A percentile compares a stretch with the other conserved stretches of the same genome.
phyloP scores from a whole-genome alignment of 2,113 vertebrate genomes.

The Nannobrachium achirus region DNA sequence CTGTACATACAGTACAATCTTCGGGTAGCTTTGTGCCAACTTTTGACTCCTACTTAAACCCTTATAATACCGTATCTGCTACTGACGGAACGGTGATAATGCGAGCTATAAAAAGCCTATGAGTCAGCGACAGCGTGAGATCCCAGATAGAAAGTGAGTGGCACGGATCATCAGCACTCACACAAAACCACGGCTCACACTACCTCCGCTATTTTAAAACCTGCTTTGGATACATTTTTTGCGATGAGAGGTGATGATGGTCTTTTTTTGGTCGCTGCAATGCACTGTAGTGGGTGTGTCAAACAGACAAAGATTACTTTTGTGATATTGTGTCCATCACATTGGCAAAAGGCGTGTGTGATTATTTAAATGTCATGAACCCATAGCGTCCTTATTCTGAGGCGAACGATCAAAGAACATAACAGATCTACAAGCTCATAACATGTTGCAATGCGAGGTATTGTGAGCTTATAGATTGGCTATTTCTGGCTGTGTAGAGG shows the following conservation, averaged over 20 bases:
- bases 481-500: background rate
- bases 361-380: too few relatives aligned
- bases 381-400: too few relatives aligned
- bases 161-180: constrained; percentile 66
- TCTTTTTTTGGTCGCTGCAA: background rate
- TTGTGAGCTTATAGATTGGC: background rate
- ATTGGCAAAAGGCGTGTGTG: too few relatives aligned
- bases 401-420: background rate
- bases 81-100: constrained; percentile 36
- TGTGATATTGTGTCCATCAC: background rate
- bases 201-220: constrained; percentile 46
- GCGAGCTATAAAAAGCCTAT: constrained; percentile 64
- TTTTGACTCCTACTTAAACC: too few relatives aligned
- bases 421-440: background rate
- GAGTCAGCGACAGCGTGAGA: constrained; percentile 68
- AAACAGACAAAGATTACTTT: background rate
- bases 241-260: too few relatives aligned
- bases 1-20: too few relatives aligned
- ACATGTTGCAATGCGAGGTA: background rate
- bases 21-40: too few relatives aligned
- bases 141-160: constrained; percentile 67
- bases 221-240: constrained; percentile 14
- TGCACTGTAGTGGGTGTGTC: constrained; percentile 29
- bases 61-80: constrained; percentile 27
- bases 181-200: constrained; percentile 57